Base-by-base conservation (phyloP, 2,113 vertebrate genomes). In the Suricata suricatta region DNA sequence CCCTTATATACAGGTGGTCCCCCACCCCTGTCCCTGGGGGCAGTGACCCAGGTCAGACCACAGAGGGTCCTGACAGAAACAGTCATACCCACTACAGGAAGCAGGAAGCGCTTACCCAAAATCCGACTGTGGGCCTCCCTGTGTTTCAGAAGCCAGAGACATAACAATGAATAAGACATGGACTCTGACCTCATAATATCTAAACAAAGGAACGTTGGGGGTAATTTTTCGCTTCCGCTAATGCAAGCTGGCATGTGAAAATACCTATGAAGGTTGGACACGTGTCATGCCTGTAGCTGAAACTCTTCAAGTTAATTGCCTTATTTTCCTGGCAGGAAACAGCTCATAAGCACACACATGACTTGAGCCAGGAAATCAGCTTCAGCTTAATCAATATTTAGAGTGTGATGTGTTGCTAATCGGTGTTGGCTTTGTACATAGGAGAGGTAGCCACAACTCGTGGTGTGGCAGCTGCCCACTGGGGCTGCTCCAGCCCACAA, bases 381-480 rank as follows among this genome's bases (percentile, higher is more conserved):
- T 96, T 96, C 88, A 71, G 96, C 86, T 98, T 98, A 97, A 98
- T 98, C 98, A 98, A 98, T 98, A 98, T 98, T 98, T 98, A 97
- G 96, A 97, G 85, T 98, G 91, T 97, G 98, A 97, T 96, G 97
- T 97, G 97, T 97, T 87, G 92, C 95, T 96, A 98, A 98, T 96
- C 50, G 5, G 85, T 97, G 97, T 97, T 96, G 94, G 97, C 89
- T 97, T 91, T 95, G 96, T 96, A 93, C 94, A 92, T 94, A 94
- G 57, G 35, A 82, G 81, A 96, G 93, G 93, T 96, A 64, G 81
- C 85, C 82, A 44, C 64, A 14, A 31, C 50, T 90, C 76, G 2
- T 0, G 57, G 44, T 1, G 11, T 12, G 66, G 84, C 95, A 88
- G 93, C 95, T 97, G 93, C 89, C 92, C 71, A 2, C 81, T 71